Evolutionary conservation across 2,113 vertebrate genomes (phyloP).

Genomic region (Oryzias celebensis): DNA sequence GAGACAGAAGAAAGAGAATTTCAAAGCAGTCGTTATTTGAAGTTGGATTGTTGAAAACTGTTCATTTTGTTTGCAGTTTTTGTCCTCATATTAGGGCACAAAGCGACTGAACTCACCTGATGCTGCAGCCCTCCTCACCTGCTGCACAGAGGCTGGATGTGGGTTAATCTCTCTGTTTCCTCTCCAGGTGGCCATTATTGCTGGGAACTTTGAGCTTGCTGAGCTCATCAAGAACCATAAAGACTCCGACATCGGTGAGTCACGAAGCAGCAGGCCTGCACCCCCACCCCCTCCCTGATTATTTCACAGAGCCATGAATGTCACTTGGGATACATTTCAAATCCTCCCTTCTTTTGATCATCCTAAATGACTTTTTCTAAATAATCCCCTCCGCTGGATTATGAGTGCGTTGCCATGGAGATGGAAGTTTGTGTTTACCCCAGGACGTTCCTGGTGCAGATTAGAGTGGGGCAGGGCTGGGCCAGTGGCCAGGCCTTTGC

Average conservation of each 20-base stretch:
- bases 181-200: conserved; percentile 94
- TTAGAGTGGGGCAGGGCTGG: neutral
- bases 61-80: too few relatives aligned
- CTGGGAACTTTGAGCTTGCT: conserved; percentile 95
- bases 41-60: too few relatives aligned
- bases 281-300: neutral
- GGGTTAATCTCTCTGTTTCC: neutral
- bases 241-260: conserved; percentile 90
- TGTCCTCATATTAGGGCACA: too few relatives aligned
- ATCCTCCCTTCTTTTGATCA: conserved; percentile 39
- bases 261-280: neutral
- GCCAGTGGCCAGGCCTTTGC: too few relatives aligned
- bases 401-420: conserved; percentile 15
- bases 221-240: conserved; percentile 96
- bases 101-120: too few relatives aligned
- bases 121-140: too few relatives aligned
- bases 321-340: conserved; percentile 55
- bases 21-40: too few relatives aligned
- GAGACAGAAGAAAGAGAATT: too few relatives aligned
- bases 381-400: conserved; percentile 52
- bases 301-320: conserved; percentile 14
- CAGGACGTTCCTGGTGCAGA: neutral
- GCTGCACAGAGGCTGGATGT: too few relatives aligned
- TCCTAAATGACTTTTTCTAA: conserved; percentile 18
- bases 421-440: conserved; percentile 52